A percentile compares a stretch with the other conserved stretches of the same genome.
Conservation (phyloP, 2,888 invertebrate species). For the Cosmorhoe ocellata region DNA sequence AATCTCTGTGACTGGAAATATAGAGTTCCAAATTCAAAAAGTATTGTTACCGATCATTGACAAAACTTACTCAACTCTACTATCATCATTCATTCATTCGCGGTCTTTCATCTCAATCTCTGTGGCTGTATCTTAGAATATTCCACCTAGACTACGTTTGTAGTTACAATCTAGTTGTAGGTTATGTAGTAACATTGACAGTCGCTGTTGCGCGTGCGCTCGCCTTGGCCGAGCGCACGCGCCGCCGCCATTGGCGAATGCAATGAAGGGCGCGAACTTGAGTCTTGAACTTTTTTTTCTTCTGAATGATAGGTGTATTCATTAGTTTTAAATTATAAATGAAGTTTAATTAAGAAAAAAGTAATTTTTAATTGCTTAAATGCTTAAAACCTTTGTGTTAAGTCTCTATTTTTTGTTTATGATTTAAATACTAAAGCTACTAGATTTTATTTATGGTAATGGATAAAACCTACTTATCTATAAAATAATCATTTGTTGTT, state of each 20-base stretch:
- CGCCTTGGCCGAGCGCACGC: constrained; percentile 68
- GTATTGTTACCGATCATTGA: too few species aligned
- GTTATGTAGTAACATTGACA: constrained; percentile 76
- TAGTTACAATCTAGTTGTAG: constrained; percentile 42
- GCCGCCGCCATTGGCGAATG: constrained; percentile 42
- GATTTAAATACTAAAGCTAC: too few species aligned
- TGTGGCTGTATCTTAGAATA: neutral
- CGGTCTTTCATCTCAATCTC: neutral
- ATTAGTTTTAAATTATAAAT: neutral
- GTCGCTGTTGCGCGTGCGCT: constrained; percentile 56
- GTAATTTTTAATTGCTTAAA: neutral
- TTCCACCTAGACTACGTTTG: constrained; percentile 10
- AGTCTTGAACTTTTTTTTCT: constrained; percentile 34
- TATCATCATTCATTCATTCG: neutral
- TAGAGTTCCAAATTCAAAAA: too few species aligned
- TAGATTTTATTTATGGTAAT: too few species aligned
- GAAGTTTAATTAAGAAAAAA: neutral
- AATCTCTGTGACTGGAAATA: neutral
- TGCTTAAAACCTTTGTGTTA: too few species aligned
- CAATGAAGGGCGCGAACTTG: constrained; percentile 60
- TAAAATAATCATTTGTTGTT: too few species aligned
- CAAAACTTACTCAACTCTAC: too few species aligned
- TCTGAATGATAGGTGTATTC: constrained; percentile 5
- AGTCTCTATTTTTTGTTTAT: too few species aligned
- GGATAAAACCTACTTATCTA: too few species aligned